Base-by-base conservation (phyloP, 2,113 vertebrate genomes). In the Bos javanicus region DNA sequence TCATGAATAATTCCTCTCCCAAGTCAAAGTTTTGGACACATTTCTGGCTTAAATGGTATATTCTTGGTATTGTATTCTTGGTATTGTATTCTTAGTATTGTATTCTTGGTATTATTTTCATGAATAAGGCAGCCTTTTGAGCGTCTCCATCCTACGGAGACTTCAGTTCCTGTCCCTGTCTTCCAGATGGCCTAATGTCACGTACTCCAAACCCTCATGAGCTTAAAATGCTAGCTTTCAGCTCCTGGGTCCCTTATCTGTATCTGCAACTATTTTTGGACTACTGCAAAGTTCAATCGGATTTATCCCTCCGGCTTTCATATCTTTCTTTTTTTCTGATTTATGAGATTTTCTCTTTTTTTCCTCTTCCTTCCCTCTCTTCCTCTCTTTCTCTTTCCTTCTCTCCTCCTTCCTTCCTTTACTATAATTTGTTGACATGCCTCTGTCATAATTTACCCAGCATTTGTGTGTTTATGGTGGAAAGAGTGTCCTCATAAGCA, bases 201-300 rank as follows among this genome's bases (percentile, higher is more conserved):
- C 17, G 54, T 33, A 36, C 46, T 7, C 14, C 7, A 36, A 48
- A 7, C 28, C 1, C 5, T 82, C 0, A 0, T 36, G n/a, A 19
- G 14, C 8, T 84, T 94, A 46, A 71, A 91, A 52, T 1, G 8
- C 52, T 15, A 74, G 7, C 14, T 43, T 46, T 88, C 23, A 26
- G 21, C 17, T 86, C 33, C 33, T 46, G 50, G 33, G 17, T 30
- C 54, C 36, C 56, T 1, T 12, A 13, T 64, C 36, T 78, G 4
- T 26, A 39, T 83, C 36, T 78, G 5, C 2, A 57, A 4, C 82
- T 57, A 7, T 52, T n/a, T 59, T 88, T 28, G 25, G 14, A 15
- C 23, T 19, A n/a, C 5, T 86, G 3, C 15, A 56, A 14, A 67
- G 13, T 57, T 26, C 26, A 67, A 9, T 64, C 4, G 0, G 48